A percentile compares a stretch with the other conserved stretches of the same genome.
Evolutionary conservation across 2,113 vertebrate genomes (phyloP).

Genomic region (Aleadryas rufinucha): DNA sequence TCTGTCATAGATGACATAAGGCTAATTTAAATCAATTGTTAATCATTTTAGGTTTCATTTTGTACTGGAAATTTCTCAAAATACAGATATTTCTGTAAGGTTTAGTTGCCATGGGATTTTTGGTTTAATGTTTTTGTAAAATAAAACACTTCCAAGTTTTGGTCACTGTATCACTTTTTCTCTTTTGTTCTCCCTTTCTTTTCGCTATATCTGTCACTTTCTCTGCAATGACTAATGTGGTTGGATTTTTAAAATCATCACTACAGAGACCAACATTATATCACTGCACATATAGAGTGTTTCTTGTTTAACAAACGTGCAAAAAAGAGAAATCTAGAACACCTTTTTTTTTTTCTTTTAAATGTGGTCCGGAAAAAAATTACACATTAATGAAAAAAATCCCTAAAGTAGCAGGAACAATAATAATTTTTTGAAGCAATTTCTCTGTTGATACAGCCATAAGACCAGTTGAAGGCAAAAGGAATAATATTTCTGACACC

Average conservation of each 20-base stretch:
- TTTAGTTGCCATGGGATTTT: background rate
- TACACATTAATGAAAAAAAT: accelerated
- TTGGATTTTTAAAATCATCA: background rate
- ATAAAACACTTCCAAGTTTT: background rate
- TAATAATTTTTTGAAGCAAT: background rate
- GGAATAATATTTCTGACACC: background rate
- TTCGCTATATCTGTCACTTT: background rate
- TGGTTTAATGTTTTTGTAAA: background rate
- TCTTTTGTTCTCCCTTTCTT: background rate
- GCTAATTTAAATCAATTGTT: conserved; percentile 5
- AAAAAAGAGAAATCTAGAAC: background rate
- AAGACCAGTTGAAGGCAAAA: background rate
- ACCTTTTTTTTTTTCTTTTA: background rate
- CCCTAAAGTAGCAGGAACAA: accelerated
- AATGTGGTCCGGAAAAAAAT: background rate
- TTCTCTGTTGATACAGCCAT: background rate
- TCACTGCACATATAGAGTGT: background rate
- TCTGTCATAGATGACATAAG: background rate
- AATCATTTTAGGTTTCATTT: background rate
- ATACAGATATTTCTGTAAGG: background rate
- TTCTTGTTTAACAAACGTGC: background rate
- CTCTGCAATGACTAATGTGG: background rate
- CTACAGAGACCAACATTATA: background rate
- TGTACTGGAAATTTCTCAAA: background rate
- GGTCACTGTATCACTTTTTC: background rate